A percentile compares a stretch with the other conserved stretches of the same genome.
Evolutionary conservation across 1,140 invertebrate species (phyloP).

Genomic region (Procambarus virginalis): DNA sequence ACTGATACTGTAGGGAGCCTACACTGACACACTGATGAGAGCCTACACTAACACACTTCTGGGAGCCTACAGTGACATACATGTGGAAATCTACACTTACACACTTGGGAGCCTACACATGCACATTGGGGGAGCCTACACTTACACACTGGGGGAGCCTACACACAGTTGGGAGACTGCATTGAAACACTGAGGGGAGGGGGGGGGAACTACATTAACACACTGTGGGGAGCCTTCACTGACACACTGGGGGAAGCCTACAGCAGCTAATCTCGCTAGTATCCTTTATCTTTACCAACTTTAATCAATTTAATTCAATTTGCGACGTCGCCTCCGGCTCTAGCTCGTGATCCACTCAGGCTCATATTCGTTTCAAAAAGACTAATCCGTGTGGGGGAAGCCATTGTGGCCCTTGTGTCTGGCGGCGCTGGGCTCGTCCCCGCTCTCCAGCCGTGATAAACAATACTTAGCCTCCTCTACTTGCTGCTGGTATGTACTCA

Average conservation of each 20-base stretch:
- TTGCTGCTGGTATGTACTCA: neutral
- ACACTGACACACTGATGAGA: too few relatives aligned
- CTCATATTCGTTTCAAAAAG: conserved; percentile 53
- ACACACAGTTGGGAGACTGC: too few relatives aligned
- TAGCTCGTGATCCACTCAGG: conserved; percentile 18
- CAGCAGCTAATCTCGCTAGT: conserved; percentile 48
- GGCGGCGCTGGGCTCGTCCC: neutral
- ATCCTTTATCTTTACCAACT: conserved; percentile 52
- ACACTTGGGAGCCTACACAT: too few relatives aligned
- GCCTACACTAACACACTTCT: too few relatives aligned
- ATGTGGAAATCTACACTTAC: too few relatives aligned
- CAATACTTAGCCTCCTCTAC: neutral
- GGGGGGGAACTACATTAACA: too few relatives aligned
- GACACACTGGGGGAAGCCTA: neutral
- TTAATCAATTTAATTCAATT: conserved; percentile 66
- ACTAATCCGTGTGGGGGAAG: conserved; percentile 25
- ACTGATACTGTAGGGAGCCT: too few relatives aligned
- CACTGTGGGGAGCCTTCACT: too few relatives aligned
- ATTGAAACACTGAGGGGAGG: too few relatives aligned
- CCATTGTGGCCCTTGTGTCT: neutral
- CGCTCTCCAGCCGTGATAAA: neutral
- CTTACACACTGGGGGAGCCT: too few relatives aligned
- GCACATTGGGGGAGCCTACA: too few relatives aligned
- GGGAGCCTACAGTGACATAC: too few relatives aligned
- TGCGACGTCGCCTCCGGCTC: conserved; percentile 52